Percentiles rank a stretch among this genome's conserved stretches.
Conservation (phyloP, 2,113 vertebrate genomes). For the Heteronetta atricapilla region DNA sequence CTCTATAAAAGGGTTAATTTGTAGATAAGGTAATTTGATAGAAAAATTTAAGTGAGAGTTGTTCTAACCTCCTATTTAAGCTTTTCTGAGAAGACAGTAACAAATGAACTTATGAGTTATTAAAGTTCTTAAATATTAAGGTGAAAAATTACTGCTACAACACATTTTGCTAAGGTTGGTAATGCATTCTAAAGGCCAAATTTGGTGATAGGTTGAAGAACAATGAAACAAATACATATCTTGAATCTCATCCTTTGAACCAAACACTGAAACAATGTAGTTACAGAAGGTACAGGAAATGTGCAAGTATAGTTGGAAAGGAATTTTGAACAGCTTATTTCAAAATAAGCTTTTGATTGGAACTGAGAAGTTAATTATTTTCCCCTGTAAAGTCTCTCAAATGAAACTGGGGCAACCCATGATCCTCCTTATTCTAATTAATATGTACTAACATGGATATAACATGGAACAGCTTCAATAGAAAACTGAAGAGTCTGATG, state of each 20-base stretch:
- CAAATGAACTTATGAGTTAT: neutral
- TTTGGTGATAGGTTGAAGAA: neutral
- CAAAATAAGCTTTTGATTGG: neutral
- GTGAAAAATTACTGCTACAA: neutral
- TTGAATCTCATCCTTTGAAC: neutral
- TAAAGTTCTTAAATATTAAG: neutral
- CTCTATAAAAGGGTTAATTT: neutral
- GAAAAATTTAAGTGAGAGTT: neutral
- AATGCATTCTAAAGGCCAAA: neutral
- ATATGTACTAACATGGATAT: neutral
- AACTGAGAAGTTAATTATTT: neutral
- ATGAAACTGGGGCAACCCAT: neutral
- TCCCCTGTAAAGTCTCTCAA: accelerated
- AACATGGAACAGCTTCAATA: neutral
- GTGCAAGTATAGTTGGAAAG: neutral
- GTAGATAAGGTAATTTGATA: neutral
- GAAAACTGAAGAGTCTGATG: neutral
- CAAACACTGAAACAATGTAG: neutral
- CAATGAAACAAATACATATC: neutral
- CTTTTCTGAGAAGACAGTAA: neutral
- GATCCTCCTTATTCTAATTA: neutral
- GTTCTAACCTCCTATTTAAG: neutral
- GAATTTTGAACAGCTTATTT: neutral
- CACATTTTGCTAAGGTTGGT: neutral
- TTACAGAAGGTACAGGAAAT: accelerated